Conservation (phyloP, 1,140 invertebrate genomes). For the Macrosteles quadrilineatus region DNA sequence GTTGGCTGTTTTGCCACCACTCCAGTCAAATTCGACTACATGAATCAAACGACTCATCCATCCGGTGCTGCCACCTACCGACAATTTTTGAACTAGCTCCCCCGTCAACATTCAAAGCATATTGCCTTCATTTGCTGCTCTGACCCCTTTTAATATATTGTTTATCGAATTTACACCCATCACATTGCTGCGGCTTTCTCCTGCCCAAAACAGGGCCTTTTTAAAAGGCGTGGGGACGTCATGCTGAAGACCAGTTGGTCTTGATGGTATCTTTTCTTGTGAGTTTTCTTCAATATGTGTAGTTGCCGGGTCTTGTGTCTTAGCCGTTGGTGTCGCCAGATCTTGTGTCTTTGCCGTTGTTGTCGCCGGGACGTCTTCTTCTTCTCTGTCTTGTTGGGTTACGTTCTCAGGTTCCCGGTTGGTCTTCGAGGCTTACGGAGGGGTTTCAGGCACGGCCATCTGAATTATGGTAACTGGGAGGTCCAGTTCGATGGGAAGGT, state of each 20-base stretch:
- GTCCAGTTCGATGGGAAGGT: not conserved
- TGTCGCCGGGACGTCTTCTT: not conserved
- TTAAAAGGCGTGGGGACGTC: not conserved
- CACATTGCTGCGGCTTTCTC: not conserved
- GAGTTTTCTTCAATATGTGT: not conserved
- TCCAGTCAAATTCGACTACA: too few relatives aligned
- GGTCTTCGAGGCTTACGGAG: not conserved
- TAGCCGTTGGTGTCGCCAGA: too few relatives aligned
- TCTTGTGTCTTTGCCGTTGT: not conserved
- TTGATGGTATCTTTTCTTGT: not conserved
- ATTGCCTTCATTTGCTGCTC: too few relatives aligned
- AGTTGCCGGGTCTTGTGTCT: not conserved
- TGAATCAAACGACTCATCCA: too few relatives aligned
- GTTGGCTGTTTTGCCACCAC: too few relatives aligned
- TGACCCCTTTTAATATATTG: too few relatives aligned
- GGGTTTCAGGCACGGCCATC: not conserved
- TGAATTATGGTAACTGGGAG: not conserved
- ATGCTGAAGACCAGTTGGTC: not conserved
- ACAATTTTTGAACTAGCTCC: too few relatives aligned
- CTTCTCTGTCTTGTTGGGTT: not conserved
- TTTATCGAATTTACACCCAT: too few relatives aligned
- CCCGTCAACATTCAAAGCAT: too few relatives aligned
- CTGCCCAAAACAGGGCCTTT: constrained; percentile 1
- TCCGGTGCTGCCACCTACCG: too few relatives aligned
- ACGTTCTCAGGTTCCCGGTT: not conserved